Base-by-base conservation (phyloP, 2,797 vertebrate genomes). In the Octomys mimax region DNA sequence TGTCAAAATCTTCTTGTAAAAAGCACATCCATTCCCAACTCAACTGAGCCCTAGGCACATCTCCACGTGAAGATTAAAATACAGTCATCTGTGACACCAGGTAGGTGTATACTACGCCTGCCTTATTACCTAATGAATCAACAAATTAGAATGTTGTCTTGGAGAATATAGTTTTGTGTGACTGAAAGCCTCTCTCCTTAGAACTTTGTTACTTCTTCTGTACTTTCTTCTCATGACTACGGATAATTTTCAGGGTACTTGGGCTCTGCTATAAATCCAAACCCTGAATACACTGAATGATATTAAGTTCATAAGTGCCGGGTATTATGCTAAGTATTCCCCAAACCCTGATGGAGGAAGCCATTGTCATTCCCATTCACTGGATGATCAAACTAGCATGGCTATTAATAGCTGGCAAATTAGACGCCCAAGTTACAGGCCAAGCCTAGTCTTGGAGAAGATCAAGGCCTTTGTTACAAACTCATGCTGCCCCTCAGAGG, bases 61-160 rank as follows among this genome's bases (percentile, higher is more conserved):
- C 61, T 95, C 62, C 71, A 64, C 61, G 36, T 62, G 16, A 77
- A 90, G 80, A 57, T 80, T 80, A 92, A 89, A 89, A 78, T 73
- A 36, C 21, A 62, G n/a, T 62, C 90, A 26, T 36, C 61, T 68
- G 12, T 12, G 18, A n/a, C 13, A 24, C 62, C 46, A 22, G 33
- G 26, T 33, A 88, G 83, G 6, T 33, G 11, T 49, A 14, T 28
- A 54, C 22, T 59, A 4, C 39, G 87, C 49, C 42, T 64, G 10
- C 49, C 16, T 28, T 83, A 33, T 77, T 85, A 68, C 92, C 59
- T n/a, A 78, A 42, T 36, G 46, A 66, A 80, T 22, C 16, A 24
- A 36, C 59, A 73, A 71, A 22, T 26, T 36, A 14, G 31, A 1
- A 14, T 2, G 0, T 78, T 52, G 16, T 64, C 52, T 59, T 85